Evolutionary conservation across 2,888 invertebrate genomes (phyloP).

Genomic region (Congeria kusceri): DNA sequence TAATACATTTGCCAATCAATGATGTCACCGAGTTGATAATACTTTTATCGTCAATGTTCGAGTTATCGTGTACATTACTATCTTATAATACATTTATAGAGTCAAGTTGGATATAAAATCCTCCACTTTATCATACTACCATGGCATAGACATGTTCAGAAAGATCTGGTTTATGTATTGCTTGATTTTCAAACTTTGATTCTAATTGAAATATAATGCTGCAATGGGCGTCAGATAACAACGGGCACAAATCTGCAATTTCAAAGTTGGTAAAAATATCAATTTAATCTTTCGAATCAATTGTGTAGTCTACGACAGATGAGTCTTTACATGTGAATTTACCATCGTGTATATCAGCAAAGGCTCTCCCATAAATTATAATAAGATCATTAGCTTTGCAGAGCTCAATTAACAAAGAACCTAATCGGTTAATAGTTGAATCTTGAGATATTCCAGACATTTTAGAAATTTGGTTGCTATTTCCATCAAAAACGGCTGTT

Average conservation of each 20-base stretch:
- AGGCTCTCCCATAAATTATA: background rate
- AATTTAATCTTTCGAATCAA: background rate
- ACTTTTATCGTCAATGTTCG: background rate
- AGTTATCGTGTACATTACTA: background rate
- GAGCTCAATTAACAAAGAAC: background rate
- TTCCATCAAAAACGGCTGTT: background rate
- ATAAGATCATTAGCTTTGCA: slow-evolving; percentile 1
- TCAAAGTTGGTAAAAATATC: background rate
- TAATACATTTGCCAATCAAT: background rate
- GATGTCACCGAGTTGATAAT: background rate
- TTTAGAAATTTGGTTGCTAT: too few relatives aligned
- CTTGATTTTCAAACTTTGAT: background rate
- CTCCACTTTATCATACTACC: background rate
- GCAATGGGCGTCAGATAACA: background rate
- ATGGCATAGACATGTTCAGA: background rate
- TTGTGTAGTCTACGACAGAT: background rate
- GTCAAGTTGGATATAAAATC: background rate
- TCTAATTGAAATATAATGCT: background rate
- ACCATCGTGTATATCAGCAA: background rate
- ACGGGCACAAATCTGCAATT: background rate
- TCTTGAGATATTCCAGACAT: background rate
- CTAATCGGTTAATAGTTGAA: background rate
- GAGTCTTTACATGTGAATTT: background rate
- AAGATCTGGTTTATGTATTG: background rate
- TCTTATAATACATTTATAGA: background rate